A percentile compares a stretch with the other conserved stretches of the same genome.
Conservation (phyloP, 2,113 vertebrate species). For the Lamprologus tigripictilis region DNA sequence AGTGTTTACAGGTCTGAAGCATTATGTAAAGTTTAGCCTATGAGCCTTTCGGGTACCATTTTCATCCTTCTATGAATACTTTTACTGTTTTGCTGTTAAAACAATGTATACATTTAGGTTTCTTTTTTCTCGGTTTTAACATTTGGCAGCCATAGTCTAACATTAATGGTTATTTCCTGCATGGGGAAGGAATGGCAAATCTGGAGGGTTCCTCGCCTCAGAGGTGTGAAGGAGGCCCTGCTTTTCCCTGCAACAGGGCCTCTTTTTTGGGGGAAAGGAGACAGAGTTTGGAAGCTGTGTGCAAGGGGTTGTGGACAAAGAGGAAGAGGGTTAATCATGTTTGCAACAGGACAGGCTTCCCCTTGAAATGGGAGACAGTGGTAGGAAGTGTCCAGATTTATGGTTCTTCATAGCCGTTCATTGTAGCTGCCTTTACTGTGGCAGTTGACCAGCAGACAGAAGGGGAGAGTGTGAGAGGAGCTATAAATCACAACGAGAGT, state of each 20-base stretch:
- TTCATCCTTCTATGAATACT: neutral
- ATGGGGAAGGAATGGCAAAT: neutral
- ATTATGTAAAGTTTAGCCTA: neutral
- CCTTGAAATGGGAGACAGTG: slow-evolving; percentile 75
- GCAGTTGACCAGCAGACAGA: slow-evolving; percentile 61
- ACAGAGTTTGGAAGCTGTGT: slow-evolving; percentile 7
- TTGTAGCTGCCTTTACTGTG: slow-evolving; percentile 58
- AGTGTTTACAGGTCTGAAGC: neutral
- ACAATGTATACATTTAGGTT: neutral
- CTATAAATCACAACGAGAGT: slow-evolving; percentile 67
- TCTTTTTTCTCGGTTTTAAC: neutral
- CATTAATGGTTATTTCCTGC: slow-evolving; percentile 25
- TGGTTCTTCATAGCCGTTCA: slow-evolving; percentile 41
- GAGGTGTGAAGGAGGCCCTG: slow-evolving; percentile 40
- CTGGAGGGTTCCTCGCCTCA: slow-evolving; percentile 1
- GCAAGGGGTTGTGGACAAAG: slow-evolving; percentile 1
- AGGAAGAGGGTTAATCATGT: slow-evolving; percentile 66
- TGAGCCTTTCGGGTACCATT: neutral
- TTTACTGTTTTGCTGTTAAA: neutral
- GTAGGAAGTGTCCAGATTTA: slow-evolving; percentile 78
- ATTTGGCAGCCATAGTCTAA: neutral
- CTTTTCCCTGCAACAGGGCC: slow-evolving; percentile 18
- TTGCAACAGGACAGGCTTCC: slow-evolving; percentile 68
- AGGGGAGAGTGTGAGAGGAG: slow-evolving; percentile 52
- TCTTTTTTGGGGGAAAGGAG: neutral